These are phyloP conservation scores for Leptinotarsa haldemani DNA, from an alignment of 2,888 invertebrate species.

Conservation along the genomic window DNA sequence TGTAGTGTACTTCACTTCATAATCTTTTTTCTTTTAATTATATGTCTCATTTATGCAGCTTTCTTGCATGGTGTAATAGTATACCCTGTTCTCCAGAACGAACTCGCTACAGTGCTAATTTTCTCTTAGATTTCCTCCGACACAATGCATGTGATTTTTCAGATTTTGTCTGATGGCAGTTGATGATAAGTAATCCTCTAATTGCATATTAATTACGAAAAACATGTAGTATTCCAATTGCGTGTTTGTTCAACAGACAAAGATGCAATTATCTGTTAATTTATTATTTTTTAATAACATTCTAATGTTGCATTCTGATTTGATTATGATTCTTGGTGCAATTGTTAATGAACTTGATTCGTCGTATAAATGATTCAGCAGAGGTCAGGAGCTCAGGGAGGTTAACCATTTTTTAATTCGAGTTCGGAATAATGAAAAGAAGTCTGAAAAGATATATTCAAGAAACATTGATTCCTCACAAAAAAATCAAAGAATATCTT, in stretches of 20 bases:
- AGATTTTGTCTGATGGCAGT: constrained; percentile 1
- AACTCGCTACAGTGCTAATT: neutral
- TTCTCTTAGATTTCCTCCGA: neutral
- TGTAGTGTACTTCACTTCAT: constrained; percentile 3
- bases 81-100: constrained; percentile 17
- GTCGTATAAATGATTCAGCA: neutral
- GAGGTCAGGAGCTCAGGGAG: neutral
- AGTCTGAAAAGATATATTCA: neutral
- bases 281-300: constrained; percentile 12
- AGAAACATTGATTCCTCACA: no score
- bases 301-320: neutral
- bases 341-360: constrained; percentile 11
- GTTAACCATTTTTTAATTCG: constrained; percentile 7
- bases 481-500: no score
- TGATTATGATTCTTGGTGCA: neutral
- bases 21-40: constrained; percentile 19
- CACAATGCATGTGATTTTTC: constrained; percentile 21
- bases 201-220: constrained; percentile 23
- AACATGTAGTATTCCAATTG: constrained; percentile 13
- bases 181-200: constrained; percentile 21
- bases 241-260: constrained; percentile 17
- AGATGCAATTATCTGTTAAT: constrained; percentile 20
- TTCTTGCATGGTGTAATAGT: constrained; percentile 24
- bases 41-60: constrained; percentile 29
- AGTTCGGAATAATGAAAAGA: neutral